Evolutionary conservation across 2,113 vertebrate species (phyloP).

Genomic region (Cynopterus brachyotis): DNA sequence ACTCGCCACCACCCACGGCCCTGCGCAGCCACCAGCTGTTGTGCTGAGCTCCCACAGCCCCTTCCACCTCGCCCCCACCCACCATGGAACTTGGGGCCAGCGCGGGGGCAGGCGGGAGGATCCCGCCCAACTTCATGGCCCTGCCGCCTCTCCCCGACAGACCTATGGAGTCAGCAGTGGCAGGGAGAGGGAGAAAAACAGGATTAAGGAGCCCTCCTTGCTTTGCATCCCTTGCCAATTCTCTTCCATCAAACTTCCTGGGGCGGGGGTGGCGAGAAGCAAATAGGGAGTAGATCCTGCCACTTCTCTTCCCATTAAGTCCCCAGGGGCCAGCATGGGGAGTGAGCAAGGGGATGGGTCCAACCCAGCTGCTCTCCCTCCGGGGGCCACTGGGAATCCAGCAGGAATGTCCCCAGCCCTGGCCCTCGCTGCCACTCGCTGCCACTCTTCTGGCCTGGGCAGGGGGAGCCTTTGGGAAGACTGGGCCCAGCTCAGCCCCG

Average conservation of each 20-base stretch:
- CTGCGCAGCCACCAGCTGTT: slow-evolving; percentile 47
- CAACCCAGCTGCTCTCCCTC: no score
- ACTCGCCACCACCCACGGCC: slow-evolving; percentile 23
- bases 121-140: neutral
- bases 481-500: neutral
- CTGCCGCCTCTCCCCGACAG: neutral
- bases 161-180: neutral
- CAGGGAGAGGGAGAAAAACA: neutral
- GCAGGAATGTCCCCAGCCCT: neutral
- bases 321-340: neutral
- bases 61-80: neutral
- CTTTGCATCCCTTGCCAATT: neutral
- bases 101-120: neutral
- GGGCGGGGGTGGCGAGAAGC: neutral
- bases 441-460: neutral
- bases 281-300: accelerated
- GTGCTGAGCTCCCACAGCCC: neutral
- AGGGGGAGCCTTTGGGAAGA: neutral
- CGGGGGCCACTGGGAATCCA: neutral
- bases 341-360: neutral
- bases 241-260: neutral
- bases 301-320: neutral
- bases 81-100: neutral
- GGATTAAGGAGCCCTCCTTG: neutral
- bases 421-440: neutral